Percentiles rank a stretch among this genome's conserved stretches.
Evolutionary conservation across 37 sponge, comb jelly and placozoan species (phyloP).

Genomic region (Spongilla lacustris): DNA sequence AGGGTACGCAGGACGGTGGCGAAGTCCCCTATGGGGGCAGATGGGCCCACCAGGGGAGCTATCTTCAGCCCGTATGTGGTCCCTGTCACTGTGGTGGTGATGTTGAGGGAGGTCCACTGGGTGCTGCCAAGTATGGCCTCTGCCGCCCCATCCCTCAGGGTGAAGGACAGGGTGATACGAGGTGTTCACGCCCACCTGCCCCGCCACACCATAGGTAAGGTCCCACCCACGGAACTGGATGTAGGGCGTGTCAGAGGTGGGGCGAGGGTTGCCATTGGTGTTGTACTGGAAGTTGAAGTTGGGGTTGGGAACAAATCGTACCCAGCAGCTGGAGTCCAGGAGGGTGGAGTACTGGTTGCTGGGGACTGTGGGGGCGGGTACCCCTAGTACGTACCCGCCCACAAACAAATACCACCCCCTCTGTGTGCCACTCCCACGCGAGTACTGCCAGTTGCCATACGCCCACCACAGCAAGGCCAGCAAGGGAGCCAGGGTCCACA

Average conservation of each 20-base stretch:
- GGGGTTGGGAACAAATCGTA: slow-evolving; percentile 64
- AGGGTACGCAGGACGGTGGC: slow-evolving; percentile 55
- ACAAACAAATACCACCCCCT: slow-evolving; percentile 54
- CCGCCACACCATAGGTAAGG: slow-evolving; percentile 44
- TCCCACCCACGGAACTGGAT: slow-evolving; percentile 86
- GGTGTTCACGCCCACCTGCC: slow-evolving; percentile 73
- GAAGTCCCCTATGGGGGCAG: slow-evolving; percentile 71
- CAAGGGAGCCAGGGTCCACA: slow-evolving; percentile 45
- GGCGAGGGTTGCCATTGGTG: slow-evolving; percentile 47
- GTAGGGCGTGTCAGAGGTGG: slow-evolving; percentile 64
- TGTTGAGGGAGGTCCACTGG: slow-evolving; percentile 50
- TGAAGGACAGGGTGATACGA: slow-evolving; percentile 62
- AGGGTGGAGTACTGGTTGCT: slow-evolving; percentile 69
- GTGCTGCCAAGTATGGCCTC: slow-evolving; percentile 60
- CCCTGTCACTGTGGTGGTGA: neutral
- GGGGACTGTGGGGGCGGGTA: slow-evolving; percentile 56
- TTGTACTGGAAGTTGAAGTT: slow-evolving; percentile 84
- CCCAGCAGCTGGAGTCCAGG: slow-evolving; percentile 52
- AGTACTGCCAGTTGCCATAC: slow-evolving; percentile 86
- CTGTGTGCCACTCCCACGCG: slow-evolving; percentile 56
- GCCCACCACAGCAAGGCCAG: slow-evolving; percentile 68
- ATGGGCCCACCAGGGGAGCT: neutral
- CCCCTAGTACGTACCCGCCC: slow-evolving; percentile 65
- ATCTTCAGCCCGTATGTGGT: neutral
- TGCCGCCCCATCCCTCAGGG: slow-evolving; percentile 21